phyloP scores from a whole-genome alignment of 2,797 vertebrate genomes.

The Threskiornis aethiopicus region DNA sequence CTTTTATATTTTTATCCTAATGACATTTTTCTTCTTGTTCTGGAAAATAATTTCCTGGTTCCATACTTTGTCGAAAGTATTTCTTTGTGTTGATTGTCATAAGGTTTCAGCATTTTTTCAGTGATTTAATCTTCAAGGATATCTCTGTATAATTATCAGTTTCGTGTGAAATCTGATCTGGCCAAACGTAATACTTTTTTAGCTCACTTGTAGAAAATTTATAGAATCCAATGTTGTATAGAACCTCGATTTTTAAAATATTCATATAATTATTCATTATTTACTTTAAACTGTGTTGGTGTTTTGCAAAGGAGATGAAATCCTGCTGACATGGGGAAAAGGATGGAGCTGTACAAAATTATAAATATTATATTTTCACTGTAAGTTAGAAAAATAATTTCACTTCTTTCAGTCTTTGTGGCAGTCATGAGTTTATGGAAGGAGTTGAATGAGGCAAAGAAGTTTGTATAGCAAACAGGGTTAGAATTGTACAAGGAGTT shows the following conservation, averaged over 20 bases:
- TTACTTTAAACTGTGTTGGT: not conserved
- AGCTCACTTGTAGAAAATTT: not conserved
- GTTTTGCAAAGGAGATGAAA: not conserved
- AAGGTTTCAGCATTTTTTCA: not conserved
- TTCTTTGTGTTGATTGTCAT: not conserved
- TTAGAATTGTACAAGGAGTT: constrained; percentile 56
- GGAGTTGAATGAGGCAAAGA: constrained; percentile 9
- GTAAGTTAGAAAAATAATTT: constrained; percentile 16
- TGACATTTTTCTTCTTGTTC: not conserved
- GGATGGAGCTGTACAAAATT: not conserved
- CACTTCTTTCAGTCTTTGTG: not conserved
- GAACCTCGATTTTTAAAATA: not conserved
- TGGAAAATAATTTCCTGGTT: not conserved
- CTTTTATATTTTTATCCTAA: not conserved
- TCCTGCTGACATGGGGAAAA: not conserved
- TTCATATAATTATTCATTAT: not conserved
- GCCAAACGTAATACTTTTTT: not conserved
- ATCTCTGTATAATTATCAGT: not conserved
- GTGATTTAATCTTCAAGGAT: not conserved
- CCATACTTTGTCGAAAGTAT: not conserved
- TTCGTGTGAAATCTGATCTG: not conserved
- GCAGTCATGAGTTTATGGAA: not conserved
- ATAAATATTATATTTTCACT: not conserved
- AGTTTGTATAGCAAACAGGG: constrained; percentile 33
- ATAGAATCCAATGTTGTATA: not conserved